phyloP scores from a whole-genome alignment of 2,888 invertebrate genomes.

The Temnothorax rugatulus region DNA sequence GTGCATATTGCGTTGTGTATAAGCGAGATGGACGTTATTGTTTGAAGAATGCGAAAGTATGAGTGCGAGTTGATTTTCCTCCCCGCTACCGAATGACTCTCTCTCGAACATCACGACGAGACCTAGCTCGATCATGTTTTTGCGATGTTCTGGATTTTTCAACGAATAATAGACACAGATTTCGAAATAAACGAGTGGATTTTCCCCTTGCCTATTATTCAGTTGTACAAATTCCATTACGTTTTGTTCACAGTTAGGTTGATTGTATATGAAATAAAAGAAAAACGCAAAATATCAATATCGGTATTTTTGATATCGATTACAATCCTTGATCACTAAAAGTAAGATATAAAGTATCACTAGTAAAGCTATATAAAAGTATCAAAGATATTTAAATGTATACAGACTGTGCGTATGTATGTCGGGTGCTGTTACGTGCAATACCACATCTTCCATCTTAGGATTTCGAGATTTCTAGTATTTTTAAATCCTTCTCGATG shows the following conservation, averaged over 20 bases:
- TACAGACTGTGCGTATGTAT: too few relatives aligned
- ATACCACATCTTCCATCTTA: too few relatives aligned
- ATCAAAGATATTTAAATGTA: too few relatives aligned
- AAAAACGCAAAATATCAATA: not conserved
- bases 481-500: too few relatives aligned
- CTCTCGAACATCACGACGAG: conserved; percentile 23
- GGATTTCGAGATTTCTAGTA: too few relatives aligned
- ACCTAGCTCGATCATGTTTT: conserved; percentile 20
- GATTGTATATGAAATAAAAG: not conserved
- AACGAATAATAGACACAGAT: conserved; percentile 23
- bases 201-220: conserved; percentile 6
- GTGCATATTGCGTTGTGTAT: not conserved
- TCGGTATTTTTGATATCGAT: not conserved
- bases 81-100: conserved; percentile 8
- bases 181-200: conserved; percentile 8
- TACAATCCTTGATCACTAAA: not conserved
- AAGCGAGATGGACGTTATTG: conserved; percentile 5
- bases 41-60: conserved; percentile 37
- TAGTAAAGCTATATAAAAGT: too few relatives aligned
- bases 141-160: conserved; percentile 28
- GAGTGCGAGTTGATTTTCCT: conserved; percentile 18
- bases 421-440: too few relatives aligned
- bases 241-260: not conserved
- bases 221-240: not conserved
- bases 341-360: not conserved